Evolutionary conservation across 2,888 invertebrate genomes (phyloP).

Genomic region (Athetis lepigone): DNA sequence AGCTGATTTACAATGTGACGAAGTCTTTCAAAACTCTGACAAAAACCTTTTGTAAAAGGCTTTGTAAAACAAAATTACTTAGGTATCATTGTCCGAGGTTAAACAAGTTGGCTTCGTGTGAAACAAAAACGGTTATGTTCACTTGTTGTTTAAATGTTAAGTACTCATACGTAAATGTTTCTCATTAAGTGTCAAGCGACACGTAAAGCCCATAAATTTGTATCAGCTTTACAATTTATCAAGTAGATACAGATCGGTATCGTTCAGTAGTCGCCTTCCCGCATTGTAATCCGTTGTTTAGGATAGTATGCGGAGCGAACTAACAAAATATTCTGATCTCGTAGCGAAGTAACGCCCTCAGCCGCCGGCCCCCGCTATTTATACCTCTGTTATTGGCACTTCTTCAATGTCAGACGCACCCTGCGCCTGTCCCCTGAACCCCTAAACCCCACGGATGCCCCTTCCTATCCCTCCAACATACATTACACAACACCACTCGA

Average conservation of each 20-base stretch:
- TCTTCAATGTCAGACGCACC: conserved; percentile 91
- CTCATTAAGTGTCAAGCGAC: conserved; percentile 65
- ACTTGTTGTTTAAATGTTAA: conserved; percentile 60
- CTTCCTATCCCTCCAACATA: conserved; percentile 81
- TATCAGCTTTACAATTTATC: conserved; percentile 83
- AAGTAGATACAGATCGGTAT: conserved; percentile 80
- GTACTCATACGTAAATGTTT: conserved; percentile 61
- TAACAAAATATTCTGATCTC: conserved; percentile 90
- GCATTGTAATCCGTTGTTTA: conserved; percentile 90
- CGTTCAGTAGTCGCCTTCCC: conserved; percentile 80
- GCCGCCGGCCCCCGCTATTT: conserved; percentile 88
- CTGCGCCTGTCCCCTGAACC: conserved; percentile 85
- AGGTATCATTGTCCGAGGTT: conserved; percentile 54
- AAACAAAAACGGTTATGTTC: conserved; percentile 60
- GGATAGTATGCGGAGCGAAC: conserved; percentile 77
- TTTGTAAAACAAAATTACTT: conserved; percentile 59
- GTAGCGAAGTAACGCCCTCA: conserved; percentile 88
- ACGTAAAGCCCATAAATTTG: conserved; percentile 78
- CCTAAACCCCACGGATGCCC: conserved; percentile 79
- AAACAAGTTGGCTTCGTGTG: conserved; percentile 53
- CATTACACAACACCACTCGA: conserved; percentile 87
- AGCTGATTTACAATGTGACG: conserved; percentile 50
- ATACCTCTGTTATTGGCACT: conserved; percentile 91
- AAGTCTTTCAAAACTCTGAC: conserved; percentile 49
- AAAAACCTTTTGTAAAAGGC: conserved; percentile 55